Base-by-base conservation (phyloP, 1,140 invertebrate genomes). In the Drosophila rufa region DNA sequence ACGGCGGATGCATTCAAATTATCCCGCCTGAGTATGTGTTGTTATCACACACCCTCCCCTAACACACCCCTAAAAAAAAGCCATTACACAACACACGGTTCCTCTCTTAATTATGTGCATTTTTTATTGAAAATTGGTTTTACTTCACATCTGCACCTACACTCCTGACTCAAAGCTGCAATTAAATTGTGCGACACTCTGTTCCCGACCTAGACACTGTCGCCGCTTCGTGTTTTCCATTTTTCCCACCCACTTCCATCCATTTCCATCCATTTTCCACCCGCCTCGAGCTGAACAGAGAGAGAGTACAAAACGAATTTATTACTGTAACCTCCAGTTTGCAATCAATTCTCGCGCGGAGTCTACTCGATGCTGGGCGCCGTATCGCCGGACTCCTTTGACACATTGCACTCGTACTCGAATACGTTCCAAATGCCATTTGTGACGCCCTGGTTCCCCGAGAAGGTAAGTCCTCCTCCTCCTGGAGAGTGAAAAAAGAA, bases 391-490 rank as follows among this genome's bases (percentile, higher is more conserved):
- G 97, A 98, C 83, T 98, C 98, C 22, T 98, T 99, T 93, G 97
- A 98, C 93, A 99, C 98, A 50, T 95, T 99, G 50, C 97, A 99
- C 92, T 98, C 97, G 4, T 99, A 98, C 94, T 97, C 97, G 89
- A 98, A 99, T 93, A 98, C 98, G 12, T 99, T 99, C 93, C 97
- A 98, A 93, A 97, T 99, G 96, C 98, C 98, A 40, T 98, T 99
- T 92, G 95, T 99, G 53, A 98, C 97, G 40, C 97, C 97, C n/a
- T 98, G 97, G 96, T 98, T 98, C 93, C 97, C 97, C 0, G 97
- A 98, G 93, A 97, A 98, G 94, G 96, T 97, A 94, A 95, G 91
- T 42, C 17, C 45, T 22, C 51, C n/a, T 8, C 2, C 33, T 36
- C 12, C 8, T 33, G 4, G 6, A 15, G 7, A 15, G 40, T 17